Base-by-base conservation (phyloP, 2,797 vertebrate species). In the Gymnoscopelus braueri region DNA sequence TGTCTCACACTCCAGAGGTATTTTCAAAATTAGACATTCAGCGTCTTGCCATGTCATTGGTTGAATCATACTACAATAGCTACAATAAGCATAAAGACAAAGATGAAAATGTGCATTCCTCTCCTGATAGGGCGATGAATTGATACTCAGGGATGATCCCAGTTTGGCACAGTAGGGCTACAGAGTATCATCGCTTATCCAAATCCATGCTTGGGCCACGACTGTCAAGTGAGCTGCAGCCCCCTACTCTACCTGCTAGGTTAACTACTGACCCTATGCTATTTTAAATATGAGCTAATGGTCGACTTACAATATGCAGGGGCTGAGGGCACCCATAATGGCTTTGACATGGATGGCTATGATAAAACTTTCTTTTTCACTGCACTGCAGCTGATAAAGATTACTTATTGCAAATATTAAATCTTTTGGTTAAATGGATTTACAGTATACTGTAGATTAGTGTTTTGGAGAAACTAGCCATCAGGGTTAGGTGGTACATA, bases 1-100 rank as follows among this genome's bases (percentile, higher is more conserved):
- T 58, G 52, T 57, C 53, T 44, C 78, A 69, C 66, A 50, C 66
- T 71, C 48, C 60, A 51, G 88, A 91, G 83, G 86, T 90, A 88
- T 81, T 81, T 80, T 81, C 59, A 68, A 79, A 87, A 69, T 62
- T 74, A 86, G 55, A 83, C 83, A 86, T 85, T 86, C 84, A 71
- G 60, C 15, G 77, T 86, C 79, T 74, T 67, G 14, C 79, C 79
- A 81, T 60, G 80, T 71, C 47, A 82, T 69, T 61, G 57, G 69
- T 76, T 72, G 44, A 39, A 57, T 68, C 62, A 51, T n/a, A n/a
- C n/a, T n/a, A n/a, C n/a, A n/a, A n/a, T 15, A 13, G 55, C 23
- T 57, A 60, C 39, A 47, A 7, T 44, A 44, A 9, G 50, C 50
- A 51, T 13, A n/a, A 13, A 51, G 12, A 51, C 6, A 51, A 13